Evolutionary conservation across 2,113 vertebrate species (phyloP).

Genomic region (Emydura subglobosa): DNA sequence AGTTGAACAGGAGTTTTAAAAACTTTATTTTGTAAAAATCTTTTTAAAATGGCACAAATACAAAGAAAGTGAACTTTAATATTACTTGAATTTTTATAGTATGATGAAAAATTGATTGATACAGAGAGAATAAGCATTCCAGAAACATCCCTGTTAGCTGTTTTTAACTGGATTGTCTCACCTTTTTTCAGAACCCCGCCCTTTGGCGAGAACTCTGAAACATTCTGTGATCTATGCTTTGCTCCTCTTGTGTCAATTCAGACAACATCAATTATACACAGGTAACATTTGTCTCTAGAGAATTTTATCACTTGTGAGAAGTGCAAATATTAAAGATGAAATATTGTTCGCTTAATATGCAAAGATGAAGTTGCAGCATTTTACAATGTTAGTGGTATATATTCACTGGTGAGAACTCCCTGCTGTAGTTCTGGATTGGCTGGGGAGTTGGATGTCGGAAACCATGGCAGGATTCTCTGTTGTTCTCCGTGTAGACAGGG

Average conservation of each 20-base stretch:
- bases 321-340: neutral
- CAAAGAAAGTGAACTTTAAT: neutral
- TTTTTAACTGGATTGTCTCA: neutral
- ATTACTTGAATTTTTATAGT: conserved; percentile 10
- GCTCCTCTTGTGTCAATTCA: neutral
- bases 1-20: neutral
- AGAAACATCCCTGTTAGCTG: neutral
- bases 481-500: neutral
- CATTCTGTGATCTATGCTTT: neutral
- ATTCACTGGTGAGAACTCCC: neutral
- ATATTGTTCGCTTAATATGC: too few species aligned
- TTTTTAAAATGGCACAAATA: neutral
- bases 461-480: neutral
- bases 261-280: neutral
- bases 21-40: conserved; percentile 31
- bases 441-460: neutral
- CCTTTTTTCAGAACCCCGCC: neutral
- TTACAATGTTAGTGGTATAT: neutral
- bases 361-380: neutral
- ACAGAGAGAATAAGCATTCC: neutral
- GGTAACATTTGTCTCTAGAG: neutral
- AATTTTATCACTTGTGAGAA: neutral
- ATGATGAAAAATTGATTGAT: neutral
- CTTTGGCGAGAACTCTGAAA: conserved; percentile 23
- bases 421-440: neutral